Percentiles rank a stretch among this genome's conserved stretches.
Evolutionary conservation across 2,888 invertebrate genomes (phyloP).

Genomic region (Scaptomyza polygonia): DNA sequence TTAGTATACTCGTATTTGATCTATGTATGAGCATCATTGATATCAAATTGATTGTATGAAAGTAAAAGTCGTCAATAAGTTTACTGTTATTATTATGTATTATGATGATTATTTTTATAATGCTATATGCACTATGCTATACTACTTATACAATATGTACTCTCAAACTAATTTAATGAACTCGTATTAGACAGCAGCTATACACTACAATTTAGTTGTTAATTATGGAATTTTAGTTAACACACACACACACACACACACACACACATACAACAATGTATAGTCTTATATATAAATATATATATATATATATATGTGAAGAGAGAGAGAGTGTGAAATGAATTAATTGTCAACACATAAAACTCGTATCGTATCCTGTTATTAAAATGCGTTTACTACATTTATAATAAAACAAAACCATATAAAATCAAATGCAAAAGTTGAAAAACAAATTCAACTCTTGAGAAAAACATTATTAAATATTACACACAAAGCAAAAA

Average conservation of each 20-base stretch:
- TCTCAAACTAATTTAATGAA: conserved; percentile 70
- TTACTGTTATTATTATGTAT: conserved; percentile 34
- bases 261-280: conserved; percentile 5
- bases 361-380: conserved; percentile 69
- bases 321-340: conserved; percentile 33
- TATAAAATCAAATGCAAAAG: conserved; percentile 16
- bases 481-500: conserved; percentile 20
- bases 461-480: conserved; percentile 7
- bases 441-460: conserved; percentile 23
- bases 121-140: conserved; percentile 48
- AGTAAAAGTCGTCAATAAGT: conserved; percentile 52
- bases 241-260: conserved; percentile 23
- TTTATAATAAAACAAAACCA: conserved; percentile 60
- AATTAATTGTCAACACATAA: conserved; percentile 37
- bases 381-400: conserved; percentile 79
- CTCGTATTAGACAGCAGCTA: conserved; percentile 61
- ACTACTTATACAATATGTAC: conserved; percentile 66
- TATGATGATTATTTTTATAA: conserved; percentile 26
- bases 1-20: conserved; percentile 17
- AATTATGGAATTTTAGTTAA: conserved; percentile 68
- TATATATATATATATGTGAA: conserved; percentile 48
- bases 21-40: conserved; percentile 40
- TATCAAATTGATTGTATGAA: conserved; percentile 45
- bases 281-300: conserved; percentile 61
- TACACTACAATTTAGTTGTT: conserved; percentile 62